These are phyloP conservation scores for Drosophila mojavensis DNA, from an alignment of 1,140 invertebrate species.

Conservation along the genomic window DNA sequence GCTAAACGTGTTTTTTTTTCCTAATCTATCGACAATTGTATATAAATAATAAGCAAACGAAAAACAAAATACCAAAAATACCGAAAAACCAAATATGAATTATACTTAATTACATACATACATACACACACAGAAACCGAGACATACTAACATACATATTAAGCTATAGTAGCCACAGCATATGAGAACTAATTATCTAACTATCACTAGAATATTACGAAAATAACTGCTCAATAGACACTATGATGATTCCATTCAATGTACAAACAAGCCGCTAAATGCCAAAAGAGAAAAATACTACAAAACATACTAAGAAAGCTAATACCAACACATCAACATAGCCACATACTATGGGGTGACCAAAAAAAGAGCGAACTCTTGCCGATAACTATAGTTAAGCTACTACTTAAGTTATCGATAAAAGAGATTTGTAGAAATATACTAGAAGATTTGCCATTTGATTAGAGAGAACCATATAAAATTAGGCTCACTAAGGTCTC, in stretches of 20 bases:
- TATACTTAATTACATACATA: constrained; percentile 17
- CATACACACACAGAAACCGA: constrained; percentile 1
- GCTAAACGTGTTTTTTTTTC: constrained; percentile 9
- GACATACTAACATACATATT: background rate
- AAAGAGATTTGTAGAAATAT: too few species aligned
- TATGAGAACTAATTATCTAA: constrained; percentile 18
- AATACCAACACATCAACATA: constrained; percentile 28
- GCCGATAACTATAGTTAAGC: too few species aligned
- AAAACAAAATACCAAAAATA: constrained; percentile 13
- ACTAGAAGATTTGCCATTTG: too few species aligned
- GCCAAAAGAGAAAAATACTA: constrained; percentile 24
- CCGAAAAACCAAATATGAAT: constrained; percentile 10
- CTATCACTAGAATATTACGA: constrained; percentile 36
- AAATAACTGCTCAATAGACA: constrained; percentile 32
- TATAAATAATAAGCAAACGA: constrained; percentile 44
- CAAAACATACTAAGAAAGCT: constrained; percentile 15
- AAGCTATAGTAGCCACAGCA: constrained; percentile 7
- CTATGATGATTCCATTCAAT: constrained; percentile 62
- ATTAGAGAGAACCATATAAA: too few species aligned
- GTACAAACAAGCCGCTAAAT: constrained; percentile 63
- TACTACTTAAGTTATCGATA: too few species aligned
- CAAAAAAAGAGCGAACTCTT: too few species aligned
- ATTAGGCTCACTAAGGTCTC: too few species aligned
- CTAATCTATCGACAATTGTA: constrained; percentile 32
- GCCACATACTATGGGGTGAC: too few species aligned